Conservation (phyloP, 2,888 invertebrate genomes). For the Ennomos erosarius region DNA sequence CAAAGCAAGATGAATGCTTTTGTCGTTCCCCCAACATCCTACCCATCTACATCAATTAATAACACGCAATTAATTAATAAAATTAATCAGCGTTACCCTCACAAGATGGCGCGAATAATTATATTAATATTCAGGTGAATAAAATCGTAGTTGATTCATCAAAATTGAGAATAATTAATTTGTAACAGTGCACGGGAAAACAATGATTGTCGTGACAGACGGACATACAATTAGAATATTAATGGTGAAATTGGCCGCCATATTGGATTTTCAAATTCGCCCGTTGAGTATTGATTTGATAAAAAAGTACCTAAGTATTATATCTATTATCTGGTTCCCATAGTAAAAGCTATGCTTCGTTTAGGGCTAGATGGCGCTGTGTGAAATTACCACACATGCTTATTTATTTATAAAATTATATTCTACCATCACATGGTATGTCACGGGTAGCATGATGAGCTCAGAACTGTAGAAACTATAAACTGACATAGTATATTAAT, state of each 20-base stretch:
- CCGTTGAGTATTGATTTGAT: background rate
- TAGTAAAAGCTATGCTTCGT: too few relatives aligned
- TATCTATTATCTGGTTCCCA: too few relatives aligned
- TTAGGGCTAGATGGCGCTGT: too few relatives aligned
- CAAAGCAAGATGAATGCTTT: too few relatives aligned
- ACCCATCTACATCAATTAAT: conserved; percentile 33
- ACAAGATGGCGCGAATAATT: conserved; percentile 33
- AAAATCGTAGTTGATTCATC: conserved; percentile 39
- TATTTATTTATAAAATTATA: too few relatives aligned
- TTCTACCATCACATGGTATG: too few relatives aligned
- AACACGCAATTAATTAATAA: conserved; percentile 38
- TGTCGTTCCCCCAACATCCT: conserved; percentile 1
- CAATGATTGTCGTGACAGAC: conserved; percentile 40
- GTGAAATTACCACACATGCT: too few relatives aligned
- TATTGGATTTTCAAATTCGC: background rate
- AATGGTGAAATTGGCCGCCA: conserved; percentile 29
- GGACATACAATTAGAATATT: conserved; percentile 36
- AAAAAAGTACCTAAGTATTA: too few relatives aligned
- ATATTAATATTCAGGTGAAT: conserved; percentile 36
- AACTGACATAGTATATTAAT: too few relatives aligned
- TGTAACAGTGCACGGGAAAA: conserved; percentile 34
- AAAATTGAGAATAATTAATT: conserved; percentile 39
- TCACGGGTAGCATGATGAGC: too few relatives aligned
- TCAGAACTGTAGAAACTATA: too few relatives aligned
- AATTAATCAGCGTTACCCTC: conserved; percentile 35